phyloP scores from a whole-genome alignment of 2,888 invertebrate genomes.

The Euproctis similis region DNA sequence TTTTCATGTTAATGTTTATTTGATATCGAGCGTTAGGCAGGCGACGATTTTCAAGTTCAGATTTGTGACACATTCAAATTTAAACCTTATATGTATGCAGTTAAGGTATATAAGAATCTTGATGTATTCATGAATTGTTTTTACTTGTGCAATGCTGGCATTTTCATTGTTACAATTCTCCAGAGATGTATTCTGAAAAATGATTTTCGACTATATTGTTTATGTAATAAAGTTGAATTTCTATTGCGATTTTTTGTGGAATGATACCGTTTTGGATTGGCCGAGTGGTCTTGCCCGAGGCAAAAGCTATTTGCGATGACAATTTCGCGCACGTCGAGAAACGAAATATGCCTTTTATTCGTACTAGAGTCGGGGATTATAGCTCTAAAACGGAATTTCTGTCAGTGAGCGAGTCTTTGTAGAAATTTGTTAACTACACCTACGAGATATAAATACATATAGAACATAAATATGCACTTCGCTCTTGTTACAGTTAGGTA shows the following conservation, averaged over 20 bases:
- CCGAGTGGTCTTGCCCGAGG: constrained; percentile 47
- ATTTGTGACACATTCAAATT: constrained; percentile 59
- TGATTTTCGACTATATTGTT: constrained; percentile 12
- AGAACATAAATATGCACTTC: too few species aligned
- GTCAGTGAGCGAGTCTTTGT: constrained; percentile 62
- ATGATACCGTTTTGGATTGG: constrained; percentile 25
- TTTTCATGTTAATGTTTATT: constrained; percentile 57
- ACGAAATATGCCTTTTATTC: constrained; percentile 76
- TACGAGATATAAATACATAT: constrained; percentile 32
- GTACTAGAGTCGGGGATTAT: constrained; percentile 69
- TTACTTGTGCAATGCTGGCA: constrained; percentile 72
- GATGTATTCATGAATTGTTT: constrained; percentile 58
- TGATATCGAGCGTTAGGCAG: constrained; percentile 75
- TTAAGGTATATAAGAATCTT: constrained; percentile 48
- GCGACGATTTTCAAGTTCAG: constrained; percentile 76
- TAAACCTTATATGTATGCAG: constrained; percentile 51
- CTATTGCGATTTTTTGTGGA: constrained; percentile 12
- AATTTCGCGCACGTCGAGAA: constrained; percentile 71
- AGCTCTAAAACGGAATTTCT: constrained; percentile 72
- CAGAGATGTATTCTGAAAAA: constrained; percentile 12
- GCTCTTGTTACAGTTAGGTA: too few species aligned
- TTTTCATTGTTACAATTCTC: constrained; percentile 72
- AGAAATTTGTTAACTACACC: constrained; percentile 59
- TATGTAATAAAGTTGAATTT: constrained; percentile 21
- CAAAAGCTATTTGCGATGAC: constrained; percentile 76